These are phyloP conservation scores for Drosophila affinis DNA, from an alignment of 2,888 invertebrate species.

Conservation along the genomic window DNA sequence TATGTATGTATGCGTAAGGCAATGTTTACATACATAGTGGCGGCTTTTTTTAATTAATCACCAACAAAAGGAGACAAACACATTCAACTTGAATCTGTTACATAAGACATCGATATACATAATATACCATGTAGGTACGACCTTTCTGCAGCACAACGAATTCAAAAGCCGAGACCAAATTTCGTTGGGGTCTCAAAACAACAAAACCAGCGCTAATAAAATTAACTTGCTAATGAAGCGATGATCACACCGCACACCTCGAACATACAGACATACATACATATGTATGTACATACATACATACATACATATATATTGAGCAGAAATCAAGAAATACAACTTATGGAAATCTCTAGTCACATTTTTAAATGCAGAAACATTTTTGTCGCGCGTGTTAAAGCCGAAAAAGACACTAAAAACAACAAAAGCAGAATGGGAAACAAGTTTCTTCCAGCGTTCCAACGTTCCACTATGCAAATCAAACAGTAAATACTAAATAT, in stretches of 20 bases:
- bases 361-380: conserved; percentile 66
- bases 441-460: conserved; percentile 61
- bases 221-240: conserved; percentile 75
- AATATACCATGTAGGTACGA: conserved; percentile 24
- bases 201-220: conserved; percentile 64
- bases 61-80: conserved; percentile 38
- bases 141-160: conserved; percentile 48
- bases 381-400: conserved; percentile 64
- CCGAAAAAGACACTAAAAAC: conserved; percentile 14
- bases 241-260: conserved; percentile 55
- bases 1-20: conserved; percentile 3
- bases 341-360: conserved; percentile 51
- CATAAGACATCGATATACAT: conserved; percentile 48
- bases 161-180: conserved; percentile 48
- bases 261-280: conserved; percentile 3
- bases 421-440: conserved; percentile 43
- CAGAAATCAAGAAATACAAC: conserved; percentile 57
- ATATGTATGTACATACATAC: conserved; percentile 30
- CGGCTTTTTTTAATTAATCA: conserved; percentile 38
- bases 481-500: conserved; percentile 56
- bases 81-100: conserved; percentile 55
- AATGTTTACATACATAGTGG: conserved; percentile 19
- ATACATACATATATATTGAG: conserved; percentile 23
- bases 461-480: conserved; percentile 71
- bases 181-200: conserved; percentile 37